phyloP scores from a whole-genome alignment of 2,888 invertebrate species.

The Emmelina monodactyla region DNA sequence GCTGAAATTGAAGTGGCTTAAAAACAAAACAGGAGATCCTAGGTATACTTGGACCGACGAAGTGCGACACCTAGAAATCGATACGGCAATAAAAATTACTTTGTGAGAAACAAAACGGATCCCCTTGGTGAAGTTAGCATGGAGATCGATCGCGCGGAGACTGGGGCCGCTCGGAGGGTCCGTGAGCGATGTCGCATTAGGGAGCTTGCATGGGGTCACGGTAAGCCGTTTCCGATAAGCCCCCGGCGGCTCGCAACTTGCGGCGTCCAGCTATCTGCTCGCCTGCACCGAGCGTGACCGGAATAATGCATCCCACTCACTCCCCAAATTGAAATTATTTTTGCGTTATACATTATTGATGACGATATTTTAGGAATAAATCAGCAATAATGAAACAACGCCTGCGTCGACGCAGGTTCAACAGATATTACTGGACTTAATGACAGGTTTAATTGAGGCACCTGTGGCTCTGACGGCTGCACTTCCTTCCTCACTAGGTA shows the following conservation, averaged over 20 bases:
- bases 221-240: constrained; percentile 68
- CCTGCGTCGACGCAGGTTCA: not conserved
- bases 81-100: constrained; percentile 46
- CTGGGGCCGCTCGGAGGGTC: constrained; percentile 27
- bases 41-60: not conserved
- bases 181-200: constrained; percentile 55
- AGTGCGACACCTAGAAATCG: constrained; percentile 14
- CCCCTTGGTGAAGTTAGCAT: constrained; percentile 53
- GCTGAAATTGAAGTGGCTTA: not conserved
- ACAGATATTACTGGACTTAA: no score
- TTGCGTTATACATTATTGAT: constrained; percentile 41
- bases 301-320: constrained; percentile 51
- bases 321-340: constrained; percentile 57
- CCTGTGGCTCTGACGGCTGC: no score
- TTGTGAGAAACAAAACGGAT: constrained; percentile 45
- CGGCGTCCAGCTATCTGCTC: constrained; percentile 53
- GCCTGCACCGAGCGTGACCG: constrained; percentile 46
- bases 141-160: constrained; percentile 50
- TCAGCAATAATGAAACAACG: not conserved
- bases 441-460: no score
- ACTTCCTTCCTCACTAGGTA: no score
- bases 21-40: not conserved
- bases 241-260: constrained; percentile 33
- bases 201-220: constrained; percentile 62
- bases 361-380: constrained; percentile 14